phyloP scores from a whole-genome alignment of 2,888 invertebrate species.

The Aplocera efformata region DNA sequence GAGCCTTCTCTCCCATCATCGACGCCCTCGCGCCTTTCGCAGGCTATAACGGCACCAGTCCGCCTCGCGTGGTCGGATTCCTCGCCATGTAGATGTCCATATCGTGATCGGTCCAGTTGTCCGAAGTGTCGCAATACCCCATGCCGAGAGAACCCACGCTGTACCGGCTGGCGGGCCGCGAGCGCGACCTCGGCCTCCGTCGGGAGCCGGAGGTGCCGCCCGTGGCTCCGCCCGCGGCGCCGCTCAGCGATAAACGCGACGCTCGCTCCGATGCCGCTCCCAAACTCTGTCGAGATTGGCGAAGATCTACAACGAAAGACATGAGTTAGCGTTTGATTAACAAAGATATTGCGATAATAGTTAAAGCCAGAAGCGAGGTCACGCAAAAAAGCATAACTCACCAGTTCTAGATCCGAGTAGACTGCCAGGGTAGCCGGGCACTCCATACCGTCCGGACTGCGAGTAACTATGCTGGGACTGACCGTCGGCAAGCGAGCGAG shows the following conservation, averaged over 20 bases:
- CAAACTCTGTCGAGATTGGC: constrained; percentile 92
- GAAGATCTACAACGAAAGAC: constrained; percentile 82
- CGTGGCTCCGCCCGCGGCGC: constrained; percentile 82
- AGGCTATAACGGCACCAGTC: constrained; percentile 89
- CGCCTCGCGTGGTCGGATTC: constrained; percentile 92
- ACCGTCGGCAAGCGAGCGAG: constrained; percentile 91
- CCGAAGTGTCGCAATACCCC: constrained; percentile 93
- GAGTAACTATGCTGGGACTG: constrained; percentile 95
- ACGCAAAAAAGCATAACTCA: constrained; percentile 45
- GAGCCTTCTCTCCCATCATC: constrained; percentile 42
- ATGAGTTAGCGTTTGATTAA: neutral
- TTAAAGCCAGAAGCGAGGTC: constrained; percentile 24
- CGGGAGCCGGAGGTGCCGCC: constrained; percentile 82
- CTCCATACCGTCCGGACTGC: constrained; percentile 88
- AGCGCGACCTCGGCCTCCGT: constrained; percentile 88
- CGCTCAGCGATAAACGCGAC: constrained; percentile 87
- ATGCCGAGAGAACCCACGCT: constrained; percentile 90
- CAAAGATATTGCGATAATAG: too few relatives aligned
- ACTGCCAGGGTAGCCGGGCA: constrained; percentile 88
- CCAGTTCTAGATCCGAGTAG: constrained; percentile 73
- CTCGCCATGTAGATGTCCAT: constrained; percentile 97
- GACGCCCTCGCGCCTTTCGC: constrained; percentile 47
- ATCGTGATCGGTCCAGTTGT: constrained; percentile 97
- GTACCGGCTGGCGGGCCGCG: constrained; percentile 89
- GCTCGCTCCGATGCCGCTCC: constrained; percentile 91